Conservation (phyloP, 2,797 vertebrate species). For the Nasua narica region DNA sequence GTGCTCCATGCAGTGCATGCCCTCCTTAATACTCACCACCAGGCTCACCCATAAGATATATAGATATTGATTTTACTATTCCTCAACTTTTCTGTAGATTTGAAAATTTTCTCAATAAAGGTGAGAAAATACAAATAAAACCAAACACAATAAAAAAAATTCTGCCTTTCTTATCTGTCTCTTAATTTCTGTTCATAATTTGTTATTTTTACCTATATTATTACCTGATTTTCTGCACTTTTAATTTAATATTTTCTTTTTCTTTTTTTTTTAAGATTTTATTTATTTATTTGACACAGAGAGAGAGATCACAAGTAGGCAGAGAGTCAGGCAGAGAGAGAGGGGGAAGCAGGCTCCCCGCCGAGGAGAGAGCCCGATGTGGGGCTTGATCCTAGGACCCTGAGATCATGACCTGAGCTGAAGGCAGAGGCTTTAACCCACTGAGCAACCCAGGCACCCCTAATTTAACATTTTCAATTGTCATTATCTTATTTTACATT, state of each 20-base stretch:
- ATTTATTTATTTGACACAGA: too few species aligned
- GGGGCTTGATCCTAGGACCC: too few species aligned
- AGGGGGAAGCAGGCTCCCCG: too few species aligned
- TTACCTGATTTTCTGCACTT: not conserved
- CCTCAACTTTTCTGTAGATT: not conserved
- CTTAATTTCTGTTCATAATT: not conserved
- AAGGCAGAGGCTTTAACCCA: too few species aligned
- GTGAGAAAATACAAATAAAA: not conserved
- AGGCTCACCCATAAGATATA: not conserved
- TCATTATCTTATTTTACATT: not conserved
- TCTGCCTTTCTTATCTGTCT: not conserved
- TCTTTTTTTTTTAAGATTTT: too few species aligned
- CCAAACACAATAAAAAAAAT: not conserved
- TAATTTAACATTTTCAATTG: not conserved
- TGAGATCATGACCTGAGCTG: too few species aligned
- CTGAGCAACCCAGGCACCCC: too few species aligned
- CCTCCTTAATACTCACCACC: too few species aligned
- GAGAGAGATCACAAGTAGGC: too few species aligned
- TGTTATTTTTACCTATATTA: not conserved
- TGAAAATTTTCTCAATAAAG: not conserved
- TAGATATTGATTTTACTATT: not conserved
- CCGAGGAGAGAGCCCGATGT: too few species aligned
- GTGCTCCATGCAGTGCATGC: too few species aligned
- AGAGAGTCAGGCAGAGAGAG: too few species aligned
- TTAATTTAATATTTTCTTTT: not conserved